Conservation (phyloP, 1,140 invertebrate genomes). For the Drosophila insularis region DNA sequence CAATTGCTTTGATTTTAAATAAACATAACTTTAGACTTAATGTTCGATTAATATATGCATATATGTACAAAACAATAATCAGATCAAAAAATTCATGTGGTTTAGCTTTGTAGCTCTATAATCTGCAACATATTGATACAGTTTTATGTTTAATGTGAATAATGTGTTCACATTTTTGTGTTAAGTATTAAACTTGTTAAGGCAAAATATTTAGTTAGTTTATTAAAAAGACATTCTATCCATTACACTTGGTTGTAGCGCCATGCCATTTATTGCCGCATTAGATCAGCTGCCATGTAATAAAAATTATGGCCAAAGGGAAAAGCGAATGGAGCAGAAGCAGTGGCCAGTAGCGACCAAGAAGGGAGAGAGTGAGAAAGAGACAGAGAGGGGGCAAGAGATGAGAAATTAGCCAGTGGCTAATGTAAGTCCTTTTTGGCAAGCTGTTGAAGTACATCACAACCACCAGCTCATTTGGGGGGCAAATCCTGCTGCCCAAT, state of each 20-base stretch:
- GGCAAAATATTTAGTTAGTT: neutral
- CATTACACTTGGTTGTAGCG: neutral
- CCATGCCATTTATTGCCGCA: neutral
- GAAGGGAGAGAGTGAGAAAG: neutral
- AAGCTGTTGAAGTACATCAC: conserved; percentile 60
- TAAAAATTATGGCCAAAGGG: neutral
- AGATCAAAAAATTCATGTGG: no score
- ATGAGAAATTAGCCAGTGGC: conserved; percentile 37
- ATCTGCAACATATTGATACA: no score
- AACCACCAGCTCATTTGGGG: conserved; percentile 15
- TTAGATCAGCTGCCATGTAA: neutral
- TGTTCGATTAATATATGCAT: no score
- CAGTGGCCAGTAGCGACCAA: neutral
- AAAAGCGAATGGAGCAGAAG: neutral
- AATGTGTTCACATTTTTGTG: no score
- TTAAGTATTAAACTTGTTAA: neutral
- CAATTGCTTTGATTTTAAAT: neutral
- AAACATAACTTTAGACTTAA: neutral
- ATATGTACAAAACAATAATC: no score
- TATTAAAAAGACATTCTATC: neutral
- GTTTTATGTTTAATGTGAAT: no score
- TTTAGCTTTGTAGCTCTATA: no score
- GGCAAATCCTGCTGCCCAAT: neutral
- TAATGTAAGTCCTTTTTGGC: conserved; percentile 19
- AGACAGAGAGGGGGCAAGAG: neutral